Base-by-base conservation (phyloP, 2,888 invertebrate species). In the Dioctria linearis region DNA sequence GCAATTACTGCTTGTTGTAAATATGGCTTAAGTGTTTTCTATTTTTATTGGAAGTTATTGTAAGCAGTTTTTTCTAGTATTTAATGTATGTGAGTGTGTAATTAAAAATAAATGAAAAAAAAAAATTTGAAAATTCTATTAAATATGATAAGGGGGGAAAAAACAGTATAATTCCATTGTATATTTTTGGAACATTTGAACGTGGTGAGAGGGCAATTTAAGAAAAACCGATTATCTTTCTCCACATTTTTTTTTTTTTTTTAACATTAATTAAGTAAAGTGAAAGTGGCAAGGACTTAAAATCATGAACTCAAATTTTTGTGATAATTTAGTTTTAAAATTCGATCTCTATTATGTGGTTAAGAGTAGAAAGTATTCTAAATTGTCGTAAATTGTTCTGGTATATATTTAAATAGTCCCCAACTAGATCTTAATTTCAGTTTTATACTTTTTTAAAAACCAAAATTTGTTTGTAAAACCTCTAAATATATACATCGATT, bases 21-120 rank as follows among this genome's bases (percentile, higher is more conserved):
- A 67, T 79, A 78, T 4, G 67, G 79, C 79, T 79, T 79, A 79
- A 79, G 79, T 79, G 79, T 79, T 79, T 69, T 59, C 42, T 79
- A 67, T 57, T 67, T 65, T 78, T 40, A 40, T 8, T n/a, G 6
- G 13, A 46, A 37, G 73, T 73, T 57, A 40, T 59, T 61, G 0
- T 73, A 73, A 73, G 73, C 73, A 39, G 73, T 54, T 73, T 73
- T 73, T 57, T 51, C 40, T 73, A 73, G 13, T 8, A 59, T 11
- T 73, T 59, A 73, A 57, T 73, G 59, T 73, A 54, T 57, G 42
- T 59, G 73, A 13, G 73, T 73, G 73, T 59, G 39, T 69, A 49
- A 9, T 51, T 37, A 37, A 69, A 69, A 11, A 8, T 11, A n/a
- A 11, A 11, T 54, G 11, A n/a, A 54, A 4, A 4, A 11, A 54